phyloP scores from a whole-genome alignment of 1,140 invertebrate genomes.

The Asbolus verrucosus region DNA sequence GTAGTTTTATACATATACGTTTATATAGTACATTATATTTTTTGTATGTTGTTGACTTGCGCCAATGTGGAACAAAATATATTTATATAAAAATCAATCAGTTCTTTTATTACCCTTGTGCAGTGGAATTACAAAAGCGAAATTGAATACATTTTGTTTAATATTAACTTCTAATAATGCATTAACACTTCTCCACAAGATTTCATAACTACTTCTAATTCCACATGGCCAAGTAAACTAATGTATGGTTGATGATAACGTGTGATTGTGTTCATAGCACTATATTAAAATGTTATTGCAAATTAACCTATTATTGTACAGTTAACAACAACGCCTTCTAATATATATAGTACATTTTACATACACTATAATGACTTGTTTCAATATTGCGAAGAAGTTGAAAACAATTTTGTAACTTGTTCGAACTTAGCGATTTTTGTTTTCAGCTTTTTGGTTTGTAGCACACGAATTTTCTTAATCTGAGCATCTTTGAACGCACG shows the following conservation, averaged over 20 bases:
- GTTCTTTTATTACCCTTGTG: slow-evolving; percentile 48
- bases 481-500: too few species aligned
- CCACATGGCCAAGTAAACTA: slow-evolving; percentile 63
- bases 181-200: slow-evolving; percentile 46
- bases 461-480: slow-evolving; percentile 43
- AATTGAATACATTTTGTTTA: too few species aligned
- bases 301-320: slow-evolving; percentile 49
- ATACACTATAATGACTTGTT: slow-evolving; percentile 25
- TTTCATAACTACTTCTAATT: slow-evolving; percentile 59
- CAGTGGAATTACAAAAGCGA: slow-evolving; percentile 41
- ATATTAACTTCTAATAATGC: slow-evolving; percentile 46
- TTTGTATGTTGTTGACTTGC: slow-evolving; percentile 65
- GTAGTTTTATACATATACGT: slow-evolving; percentile 60
- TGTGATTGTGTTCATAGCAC: slow-evolving; percentile 51
- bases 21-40: slow-evolving; percentile 62
- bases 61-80: slow-evolving; percentile 65
- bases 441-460: slow-evolving; percentile 44
- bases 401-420: neutral
- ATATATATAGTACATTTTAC: slow-evolving; percentile 44
- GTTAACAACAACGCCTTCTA: slow-evolving; percentile 46
- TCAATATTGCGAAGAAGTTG: slow-evolving; percentile 3
- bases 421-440: slow-evolving; percentile 18
- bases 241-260: slow-evolving; percentile 52
- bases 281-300: slow-evolving; percentile 54
- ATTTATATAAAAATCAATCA: slow-evolving; percentile 62